Evolutionary conservation across 2,888 invertebrate genomes (phyloP).

Genomic region (Idaea straminata): DNA sequence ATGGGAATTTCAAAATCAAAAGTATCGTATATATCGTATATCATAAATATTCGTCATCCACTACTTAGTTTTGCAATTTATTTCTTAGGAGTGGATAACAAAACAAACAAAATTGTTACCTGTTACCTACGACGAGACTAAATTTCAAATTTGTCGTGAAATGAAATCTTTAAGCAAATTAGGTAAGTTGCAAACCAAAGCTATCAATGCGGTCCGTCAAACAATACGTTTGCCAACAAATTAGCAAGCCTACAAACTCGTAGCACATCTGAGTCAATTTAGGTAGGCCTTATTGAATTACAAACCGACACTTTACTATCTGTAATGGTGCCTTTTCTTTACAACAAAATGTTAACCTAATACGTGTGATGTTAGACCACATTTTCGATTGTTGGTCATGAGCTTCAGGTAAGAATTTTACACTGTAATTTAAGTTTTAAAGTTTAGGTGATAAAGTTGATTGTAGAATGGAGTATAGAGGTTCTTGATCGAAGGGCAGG

Average conservation of each 20-base stretch:
- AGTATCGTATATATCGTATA: too few relatives aligned
- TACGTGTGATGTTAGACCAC: not conserved
- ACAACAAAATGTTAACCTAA: conserved; percentile 26
- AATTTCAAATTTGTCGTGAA: too few relatives aligned
- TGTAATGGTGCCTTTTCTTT: conserved; percentile 22
- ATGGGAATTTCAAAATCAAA: too few relatives aligned
- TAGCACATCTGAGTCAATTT: conserved; percentile 74
- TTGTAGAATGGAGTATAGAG: conserved; percentile 26
- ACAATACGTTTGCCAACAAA: conserved; percentile 74
- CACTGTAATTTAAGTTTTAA: conserved; percentile 21
- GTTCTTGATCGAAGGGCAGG: conserved; percentile 41
- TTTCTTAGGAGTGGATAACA: too few relatives aligned
- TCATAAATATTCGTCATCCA: too few relatives aligned
- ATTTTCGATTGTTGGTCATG: conserved; percentile 15
- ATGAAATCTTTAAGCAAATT: not conserved
- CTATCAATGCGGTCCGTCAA: conserved; percentile 40
- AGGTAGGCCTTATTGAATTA: conserved; percentile 76
- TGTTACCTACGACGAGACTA: too few relatives aligned
- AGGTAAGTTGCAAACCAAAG: not conserved
- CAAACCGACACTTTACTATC: conserved; percentile 67
- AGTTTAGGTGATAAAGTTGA: conserved; percentile 21
- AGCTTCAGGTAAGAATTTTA: conserved; percentile 2
- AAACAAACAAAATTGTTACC: too few relatives aligned
- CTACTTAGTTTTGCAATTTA: too few relatives aligned
- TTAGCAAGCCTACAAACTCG: conserved; percentile 66